Conservation (phyloP, 2,113 vertebrate genomes). For the Corvus moneduloides region DNA sequence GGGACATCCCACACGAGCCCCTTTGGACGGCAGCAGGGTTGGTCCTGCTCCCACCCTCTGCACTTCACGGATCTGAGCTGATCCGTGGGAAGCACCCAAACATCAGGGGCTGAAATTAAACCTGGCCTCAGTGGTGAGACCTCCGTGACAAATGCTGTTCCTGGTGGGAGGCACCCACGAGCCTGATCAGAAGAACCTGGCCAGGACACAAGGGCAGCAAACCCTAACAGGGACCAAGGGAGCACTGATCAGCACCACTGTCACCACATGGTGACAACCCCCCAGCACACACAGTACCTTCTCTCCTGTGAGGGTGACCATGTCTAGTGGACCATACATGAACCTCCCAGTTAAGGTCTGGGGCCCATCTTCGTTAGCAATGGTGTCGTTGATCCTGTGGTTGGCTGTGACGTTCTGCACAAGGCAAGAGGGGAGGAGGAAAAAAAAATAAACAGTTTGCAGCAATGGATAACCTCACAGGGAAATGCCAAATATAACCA, state of each 20-base stretch:
- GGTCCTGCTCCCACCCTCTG: neutral
- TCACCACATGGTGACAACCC: neutral
- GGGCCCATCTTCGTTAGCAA: conserved; percentile 88
- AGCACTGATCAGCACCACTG: fast-evolving
- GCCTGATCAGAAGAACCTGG: neutral
- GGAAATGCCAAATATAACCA: neutral
- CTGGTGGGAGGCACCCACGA: neutral
- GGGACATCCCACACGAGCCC: neutral
- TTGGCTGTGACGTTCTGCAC: conserved; percentile 95
- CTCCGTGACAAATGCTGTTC: fast-evolving
- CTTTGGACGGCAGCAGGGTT: fast-evolving
- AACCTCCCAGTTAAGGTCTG: conserved; percentile 90
- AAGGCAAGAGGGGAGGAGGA: neutral
- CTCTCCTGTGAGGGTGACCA: conserved; percentile 97
- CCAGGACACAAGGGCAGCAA: neutral
- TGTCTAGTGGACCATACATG: conserved; percentile 97
- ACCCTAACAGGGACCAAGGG: neutral
- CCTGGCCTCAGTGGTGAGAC: fast-evolving
- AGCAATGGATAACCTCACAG: neutral
- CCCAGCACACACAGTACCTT: conserved; percentile 76
- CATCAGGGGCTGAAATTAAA: neutral
- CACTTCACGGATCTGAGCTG: neutral
- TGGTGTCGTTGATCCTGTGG: conserved; percentile 90
- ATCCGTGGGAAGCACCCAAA: neutral
- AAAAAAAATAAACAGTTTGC: neutral